These are phyloP conservation scores for Corticium candelabrum DNA, from an alignment of 37 sponge, comb jelly and placozoan species.

Conservation along the genomic window DNA sequence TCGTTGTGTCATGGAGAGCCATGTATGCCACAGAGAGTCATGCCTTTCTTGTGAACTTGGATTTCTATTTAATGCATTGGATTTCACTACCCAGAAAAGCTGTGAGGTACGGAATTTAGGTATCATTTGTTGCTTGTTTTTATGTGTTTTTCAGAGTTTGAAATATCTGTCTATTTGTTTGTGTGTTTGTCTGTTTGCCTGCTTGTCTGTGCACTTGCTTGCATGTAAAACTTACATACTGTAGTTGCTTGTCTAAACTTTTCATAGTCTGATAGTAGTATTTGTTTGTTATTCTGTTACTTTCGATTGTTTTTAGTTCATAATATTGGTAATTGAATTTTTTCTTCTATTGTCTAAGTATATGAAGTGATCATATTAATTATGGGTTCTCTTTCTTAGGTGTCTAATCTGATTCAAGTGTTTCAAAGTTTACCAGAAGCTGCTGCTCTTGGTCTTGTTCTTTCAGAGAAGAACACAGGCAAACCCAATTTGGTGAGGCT, in stretches of 20 bases:
- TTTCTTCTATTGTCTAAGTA: no score
- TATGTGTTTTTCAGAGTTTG: no score
- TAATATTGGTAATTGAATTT: no score
- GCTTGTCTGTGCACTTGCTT: not conserved
- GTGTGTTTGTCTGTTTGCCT: not conserved
- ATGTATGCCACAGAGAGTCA: conserved; percentile 58
- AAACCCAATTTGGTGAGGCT: conserved; percentile 44
- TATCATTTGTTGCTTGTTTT: no score
- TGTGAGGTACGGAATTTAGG: conserved; percentile 35
- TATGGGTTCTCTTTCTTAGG: conserved; percentile 19
- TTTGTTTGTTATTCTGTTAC: no score
- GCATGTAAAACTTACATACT: no score
- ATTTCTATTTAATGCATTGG: conserved; percentile 72
- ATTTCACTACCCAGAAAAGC: conserved; percentile 38
- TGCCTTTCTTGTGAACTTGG: conserved; percentile 85
- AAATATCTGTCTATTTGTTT: not conserved
- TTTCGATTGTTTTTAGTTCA: no score
- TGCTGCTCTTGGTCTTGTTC: conserved; percentile 53
- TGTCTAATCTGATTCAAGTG: conserved; percentile 56
- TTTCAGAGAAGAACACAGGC: conserved; percentile 41
- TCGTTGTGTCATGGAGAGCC: conserved; percentile 42
- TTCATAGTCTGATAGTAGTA: no score
- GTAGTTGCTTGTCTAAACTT: no score
- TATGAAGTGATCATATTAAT: no score
- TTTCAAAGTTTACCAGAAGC: conserved; percentile 69